Base-by-base conservation (phyloP, 2,888 invertebrate genomes). In the Hyposoter didymator region DNA sequence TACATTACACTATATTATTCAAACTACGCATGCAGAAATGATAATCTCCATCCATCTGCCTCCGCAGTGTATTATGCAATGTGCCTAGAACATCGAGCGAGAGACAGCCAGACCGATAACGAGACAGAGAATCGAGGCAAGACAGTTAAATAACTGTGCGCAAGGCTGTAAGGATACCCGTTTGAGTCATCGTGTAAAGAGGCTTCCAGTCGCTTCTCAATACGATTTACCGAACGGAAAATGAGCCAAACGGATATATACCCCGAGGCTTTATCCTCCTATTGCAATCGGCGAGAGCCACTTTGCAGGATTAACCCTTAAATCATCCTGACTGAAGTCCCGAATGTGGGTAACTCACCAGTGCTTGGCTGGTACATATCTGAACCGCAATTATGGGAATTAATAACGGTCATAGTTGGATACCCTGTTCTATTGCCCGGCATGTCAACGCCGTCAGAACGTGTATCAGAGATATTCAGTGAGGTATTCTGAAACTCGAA, bases 291-390 rank as follows among this genome's bases (percentile, higher is more conserved):
- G 22, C 64, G 64, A 66, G 28, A 76, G 64, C 81, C 87, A 87
- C 86, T 88, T 70, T 62, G 73, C 59, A 75, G 82, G 70, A 88
- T 88, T 87, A 87, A 87, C 83, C 86, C 87, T 86, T 88, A 83
- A 85, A 88, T 88, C 86, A 87, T 84, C 82, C 64, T 47, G 69
- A 70, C 43, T 49, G 70, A 43, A 62, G 64, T 81, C 45, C 67
- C 19, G 49, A 74, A 79, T 69, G 39, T 22, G 7, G n/a, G 64
- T 39, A 28, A 17, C 49, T 64, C 39, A 49, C 17, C 64, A 12
- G 17, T 45, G 43, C 39, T 66, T 45, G 73, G 22, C 43, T 17
- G 1, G 14, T 70, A 49, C 22, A 52, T 52, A 35, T 43, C 45
- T 64, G 43, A 32, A 66, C 72, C 84, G 43, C 59, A 70, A 88